Percentiles rank a stretch among this genome's conserved stretches.
Evolutionary conservation across 2,888 invertebrate species (phyloP).

Genomic region (Aporophyla lueneburgensis): DNA sequence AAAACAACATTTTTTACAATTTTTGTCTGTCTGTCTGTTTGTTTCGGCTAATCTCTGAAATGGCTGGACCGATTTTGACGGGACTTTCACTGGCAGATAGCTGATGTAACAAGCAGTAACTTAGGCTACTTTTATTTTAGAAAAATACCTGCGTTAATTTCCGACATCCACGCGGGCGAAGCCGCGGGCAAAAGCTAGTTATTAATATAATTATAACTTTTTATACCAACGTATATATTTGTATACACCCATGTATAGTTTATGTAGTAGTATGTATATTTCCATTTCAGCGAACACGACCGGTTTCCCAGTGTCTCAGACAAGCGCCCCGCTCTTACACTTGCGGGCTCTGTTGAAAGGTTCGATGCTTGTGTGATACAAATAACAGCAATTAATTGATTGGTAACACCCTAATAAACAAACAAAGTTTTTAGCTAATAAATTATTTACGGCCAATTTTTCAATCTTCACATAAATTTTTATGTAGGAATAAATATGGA

Average conservation of each 20-base stretch:
- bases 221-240: not conserved
- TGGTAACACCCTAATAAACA: not conserved
- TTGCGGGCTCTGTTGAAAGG: constrained; percentile 88
- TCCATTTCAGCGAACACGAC: constrained; percentile 80
- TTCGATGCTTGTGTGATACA: constrained; percentile 71
- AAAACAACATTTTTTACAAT: no score
- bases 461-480: not conserved
- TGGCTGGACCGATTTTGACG: no score
- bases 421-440: not conserved
- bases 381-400: constrained; percentile 6
- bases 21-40: no score
- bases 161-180: no score
- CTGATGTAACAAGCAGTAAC: no score
- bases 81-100: no score
- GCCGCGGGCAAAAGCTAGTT: no score
- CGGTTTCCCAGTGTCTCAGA: constrained; percentile 87
- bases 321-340: constrained; percentile 85
- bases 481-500: not conserved
- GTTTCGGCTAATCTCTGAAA: no score
- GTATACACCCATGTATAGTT: constrained; percentile 26
- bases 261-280: constrained; percentile 59
- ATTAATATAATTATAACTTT: not conserved
- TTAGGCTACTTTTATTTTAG: no score
- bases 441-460: not conserved
- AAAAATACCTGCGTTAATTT: no score